Base-by-base conservation (phyloP, 2,888 invertebrate species). In the Drosophila paramelanica region DNA sequence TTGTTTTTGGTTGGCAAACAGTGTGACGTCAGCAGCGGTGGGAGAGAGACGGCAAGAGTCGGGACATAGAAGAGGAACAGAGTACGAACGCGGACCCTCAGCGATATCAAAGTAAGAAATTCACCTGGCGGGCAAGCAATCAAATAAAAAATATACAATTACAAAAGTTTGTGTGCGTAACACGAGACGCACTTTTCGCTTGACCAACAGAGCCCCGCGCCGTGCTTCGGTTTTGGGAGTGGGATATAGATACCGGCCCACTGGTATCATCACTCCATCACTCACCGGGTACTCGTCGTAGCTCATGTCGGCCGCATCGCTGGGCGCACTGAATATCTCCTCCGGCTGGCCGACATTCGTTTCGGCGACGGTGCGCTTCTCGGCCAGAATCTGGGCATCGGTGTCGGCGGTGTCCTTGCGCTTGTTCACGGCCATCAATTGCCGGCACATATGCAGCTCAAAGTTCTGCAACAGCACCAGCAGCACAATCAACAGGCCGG, bases 271-370 rank as follows among this genome's bases (percentile, higher is more conserved):
- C n/a, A n/a, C n/a, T n/a, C n/a, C 47, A 47, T 39, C 49, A 88
- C 91, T 79, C 82, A 92, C 92, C 80, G 92, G 92, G 81, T 92
- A 92, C 75, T 92, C 92, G 71, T 92, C 92, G 60, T 91, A 92
- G 77, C 88, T 89, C 55, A 84, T 85, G 60, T 90, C 88, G 45
- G 79, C 65, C 52, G 82, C 85, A 55, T 76, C 81, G 51, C 55
- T 81, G 27, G 89, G 89, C 25, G 80, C 75, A 64, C 81, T 88
- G 39, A 90, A 89, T 43, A 91, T 88, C 77, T 91, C 90, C 77
- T 91, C 91, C 43, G 90, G 86, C 72, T 91, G 90, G 3, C 84
- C 79, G 51, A 57, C 59, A 3, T 49, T 53, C n/a, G 67, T 52
- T 57, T 62, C 65, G 6, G 50, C 75, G 1, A 23, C 68, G 14